phyloP scores from a whole-genome alignment of 2,888 invertebrate species.

The Ormyrus labotus region DNA sequence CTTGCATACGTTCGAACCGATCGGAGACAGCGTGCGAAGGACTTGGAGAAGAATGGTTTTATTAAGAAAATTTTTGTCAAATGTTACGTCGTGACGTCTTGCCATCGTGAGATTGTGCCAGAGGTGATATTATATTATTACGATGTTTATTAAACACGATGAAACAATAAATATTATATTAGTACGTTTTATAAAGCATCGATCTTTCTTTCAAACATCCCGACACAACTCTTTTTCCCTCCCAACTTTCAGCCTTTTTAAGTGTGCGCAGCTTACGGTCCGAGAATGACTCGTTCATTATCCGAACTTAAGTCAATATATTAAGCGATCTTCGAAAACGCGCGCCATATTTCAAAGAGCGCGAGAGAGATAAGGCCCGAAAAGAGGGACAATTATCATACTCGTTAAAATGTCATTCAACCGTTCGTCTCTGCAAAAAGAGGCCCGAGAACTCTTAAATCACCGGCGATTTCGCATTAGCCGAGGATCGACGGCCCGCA shows the following conservation, averaged over 20 bases:
- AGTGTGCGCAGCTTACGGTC: not conserved
- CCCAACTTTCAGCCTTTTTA: not conserved
- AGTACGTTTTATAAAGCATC: slow-evolving; percentile 75
- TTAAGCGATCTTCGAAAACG: slow-evolving; percentile 13
- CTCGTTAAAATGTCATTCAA: slow-evolving; percentile 41
- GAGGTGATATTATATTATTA: slow-evolving; percentile 76
- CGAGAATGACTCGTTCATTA: slow-evolving; percentile 29
- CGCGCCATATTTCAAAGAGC: slow-evolving; percentile 32
- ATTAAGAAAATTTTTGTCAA: slow-evolving; percentile 56
- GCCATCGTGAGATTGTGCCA: slow-evolving; percentile 76
- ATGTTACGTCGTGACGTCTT: slow-evolving; percentile 73
- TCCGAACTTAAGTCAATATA: slow-evolving; percentile 12
- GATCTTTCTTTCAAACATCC: slow-evolving; percentile 49
- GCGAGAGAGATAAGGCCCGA: slow-evolving; percentile 16
- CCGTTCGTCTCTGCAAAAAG: slow-evolving; percentile 10
- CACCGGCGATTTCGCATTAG: slow-evolving; percentile 42
- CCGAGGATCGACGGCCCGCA: not conserved
- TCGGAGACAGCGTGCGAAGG: slow-evolving; percentile 56
- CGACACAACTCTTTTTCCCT: not conserved
- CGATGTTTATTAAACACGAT: slow-evolving; percentile 70
- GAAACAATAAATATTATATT: slow-evolving; percentile 76
- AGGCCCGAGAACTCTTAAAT: slow-evolving; percentile 21
- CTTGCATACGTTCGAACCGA: slow-evolving; percentile 61
- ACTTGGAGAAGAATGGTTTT: slow-evolving; percentile 53
- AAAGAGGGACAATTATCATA: slow-evolving; percentile 30